phyloP scores from a whole-genome alignment of 2,797 vertebrate genomes.

The Tapirus indicus region DNA sequence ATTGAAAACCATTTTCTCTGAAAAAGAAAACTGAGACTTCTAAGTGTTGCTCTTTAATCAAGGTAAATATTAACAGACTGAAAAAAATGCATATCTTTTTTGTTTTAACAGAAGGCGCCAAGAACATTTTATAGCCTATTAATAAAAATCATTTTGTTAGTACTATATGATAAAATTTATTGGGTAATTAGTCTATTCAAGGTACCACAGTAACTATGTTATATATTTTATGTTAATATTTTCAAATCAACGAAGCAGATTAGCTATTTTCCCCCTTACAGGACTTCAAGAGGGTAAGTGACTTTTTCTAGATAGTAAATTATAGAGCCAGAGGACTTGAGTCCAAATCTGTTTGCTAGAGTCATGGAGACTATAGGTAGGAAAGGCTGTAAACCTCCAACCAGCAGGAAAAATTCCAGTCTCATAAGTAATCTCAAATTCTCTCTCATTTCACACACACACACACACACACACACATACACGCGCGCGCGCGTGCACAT shows the following conservation, averaged over 20 bases:
- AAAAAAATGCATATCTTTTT: not conserved
- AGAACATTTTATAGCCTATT: not conserved
- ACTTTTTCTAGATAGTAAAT: not conserved
- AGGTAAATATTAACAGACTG: not conserved
- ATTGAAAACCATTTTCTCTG: not conserved
- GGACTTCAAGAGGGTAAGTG: not conserved
- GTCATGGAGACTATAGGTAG: not conserved
- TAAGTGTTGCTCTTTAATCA: not conserved
- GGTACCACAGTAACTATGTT: not conserved
- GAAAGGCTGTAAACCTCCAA: not conserved
- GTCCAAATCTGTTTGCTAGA: not conserved
- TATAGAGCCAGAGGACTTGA: not conserved
- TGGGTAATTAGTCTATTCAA: not conserved
- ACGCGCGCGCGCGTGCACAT: too few species aligned
- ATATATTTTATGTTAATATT: slow-evolving; percentile 30
- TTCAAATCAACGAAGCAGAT: not conserved
- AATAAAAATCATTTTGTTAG: not conserved
- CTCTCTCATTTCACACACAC: not conserved
- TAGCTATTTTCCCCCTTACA: not conserved
- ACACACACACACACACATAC: not conserved
- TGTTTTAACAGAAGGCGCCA: not conserved
- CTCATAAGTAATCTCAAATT: not conserved
- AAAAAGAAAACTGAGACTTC: not conserved
- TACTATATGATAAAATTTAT: not conserved
- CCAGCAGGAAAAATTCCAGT: not conserved